phyloP scores from a whole-genome alignment of 2,797 vertebrate genomes.

The Falco berigora region DNA sequence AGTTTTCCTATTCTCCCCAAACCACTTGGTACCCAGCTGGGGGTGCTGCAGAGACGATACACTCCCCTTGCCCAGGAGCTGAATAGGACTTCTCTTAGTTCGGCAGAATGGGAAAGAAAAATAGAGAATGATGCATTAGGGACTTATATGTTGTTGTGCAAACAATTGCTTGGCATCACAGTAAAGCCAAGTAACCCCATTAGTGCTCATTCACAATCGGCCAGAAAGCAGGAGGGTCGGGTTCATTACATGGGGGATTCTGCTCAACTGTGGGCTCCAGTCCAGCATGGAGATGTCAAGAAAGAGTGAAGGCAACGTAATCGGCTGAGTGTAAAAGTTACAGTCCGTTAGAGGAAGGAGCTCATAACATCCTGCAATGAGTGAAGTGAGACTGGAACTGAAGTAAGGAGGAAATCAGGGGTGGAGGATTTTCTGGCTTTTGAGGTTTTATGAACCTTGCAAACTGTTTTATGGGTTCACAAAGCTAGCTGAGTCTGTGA shows the following conservation, averaged over 20 bases:
- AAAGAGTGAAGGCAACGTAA: neutral
- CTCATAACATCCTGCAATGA: neutral
- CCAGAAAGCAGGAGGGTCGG: neutral
- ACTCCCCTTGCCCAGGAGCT: neutral
- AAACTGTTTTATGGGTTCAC: slow-evolving; percentile 24
- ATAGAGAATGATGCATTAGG: neutral
- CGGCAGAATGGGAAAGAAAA: neutral
- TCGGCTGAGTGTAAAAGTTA: neutral
- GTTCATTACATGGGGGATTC: neutral
- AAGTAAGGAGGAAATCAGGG: neutral
- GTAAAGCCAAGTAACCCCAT: neutral
- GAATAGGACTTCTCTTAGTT: neutral
- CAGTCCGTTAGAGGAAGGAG: neutral
- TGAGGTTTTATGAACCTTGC: slow-evolving; percentile 49
- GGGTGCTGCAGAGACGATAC: neutral
- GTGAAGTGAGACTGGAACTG: neutral
- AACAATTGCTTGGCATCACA: neutral
- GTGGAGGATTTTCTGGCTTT: slow-evolving; percentile 33
- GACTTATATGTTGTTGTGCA: neutral
- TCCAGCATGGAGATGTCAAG: neutral
- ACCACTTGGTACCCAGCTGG: neutral
- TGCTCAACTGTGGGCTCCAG: neutral
- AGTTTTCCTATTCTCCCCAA: neutral
- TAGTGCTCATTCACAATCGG: accelerated
- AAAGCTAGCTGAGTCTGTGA: neutral